These are phyloP conservation scores for Napeogenes inachia DNA, from an alignment of 2,888 invertebrate genomes.

Conservation along the genomic window DNA sequence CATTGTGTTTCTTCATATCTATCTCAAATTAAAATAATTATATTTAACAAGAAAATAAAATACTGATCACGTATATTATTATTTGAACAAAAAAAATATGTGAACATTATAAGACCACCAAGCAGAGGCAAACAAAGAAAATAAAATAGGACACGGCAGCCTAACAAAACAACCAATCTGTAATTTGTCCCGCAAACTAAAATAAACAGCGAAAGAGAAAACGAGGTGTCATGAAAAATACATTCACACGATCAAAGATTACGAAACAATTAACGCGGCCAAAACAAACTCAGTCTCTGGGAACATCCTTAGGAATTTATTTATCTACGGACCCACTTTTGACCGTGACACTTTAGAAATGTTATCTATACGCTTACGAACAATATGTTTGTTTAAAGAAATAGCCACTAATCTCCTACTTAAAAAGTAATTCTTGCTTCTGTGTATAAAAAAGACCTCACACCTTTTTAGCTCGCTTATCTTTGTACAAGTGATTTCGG, in stretches of 20 bases:
- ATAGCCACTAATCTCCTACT: conserved; percentile 33
- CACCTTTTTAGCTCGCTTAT: conserved; percentile 34
- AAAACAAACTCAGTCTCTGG: conserved; percentile 55
- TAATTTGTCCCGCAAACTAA: conserved; percentile 38
- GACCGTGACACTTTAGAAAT: conserved; percentile 23
- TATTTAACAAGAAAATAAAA: no score
- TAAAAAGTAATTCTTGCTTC: conserved; percentile 32
- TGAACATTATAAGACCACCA: conserved; percentile 42
- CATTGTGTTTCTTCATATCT: no score
- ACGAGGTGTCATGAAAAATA: conserved; percentile 37
- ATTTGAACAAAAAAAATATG: conserved; percentile 11
- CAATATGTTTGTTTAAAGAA: conserved; percentile 34
- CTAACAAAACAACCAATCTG: conserved; percentile 59
- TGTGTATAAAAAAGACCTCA: conserved; percentile 32
- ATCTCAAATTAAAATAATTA: no score
- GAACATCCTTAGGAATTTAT: conserved; percentile 48
- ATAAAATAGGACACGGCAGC: conserved; percentile 47
- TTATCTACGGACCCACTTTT: conserved; percentile 29
- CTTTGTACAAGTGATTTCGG: conserved; percentile 35
- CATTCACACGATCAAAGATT: conserved; percentile 63
- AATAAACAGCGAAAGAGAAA: conserved; percentile 37
- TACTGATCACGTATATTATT: background rate
- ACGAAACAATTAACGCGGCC: conserved; percentile 62
- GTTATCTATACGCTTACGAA: conserved; percentile 25
- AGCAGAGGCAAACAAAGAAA: conserved; percentile 43